A percentile compares a stretch with the other conserved stretches of the same genome.
These are phyloP conservation scores for Globicephala melas DNA, from an alignment of 2,113 vertebrate genomes.

Conservation along the genomic window DNA sequence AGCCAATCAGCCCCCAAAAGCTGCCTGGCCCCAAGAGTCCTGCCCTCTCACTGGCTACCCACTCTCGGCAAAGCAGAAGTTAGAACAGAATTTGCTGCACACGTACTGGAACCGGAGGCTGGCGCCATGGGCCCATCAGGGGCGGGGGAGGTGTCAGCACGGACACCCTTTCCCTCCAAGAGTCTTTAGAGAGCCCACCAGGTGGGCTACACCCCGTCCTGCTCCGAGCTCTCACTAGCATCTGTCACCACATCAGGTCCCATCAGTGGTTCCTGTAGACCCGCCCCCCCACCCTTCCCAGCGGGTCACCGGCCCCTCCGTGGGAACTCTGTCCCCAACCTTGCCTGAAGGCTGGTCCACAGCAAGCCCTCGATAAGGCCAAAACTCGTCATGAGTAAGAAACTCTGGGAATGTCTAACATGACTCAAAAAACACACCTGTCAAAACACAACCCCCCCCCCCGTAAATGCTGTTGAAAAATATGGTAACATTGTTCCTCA, in stretches of 20 bases:
- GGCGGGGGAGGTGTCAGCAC: background rate
- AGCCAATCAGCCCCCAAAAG: background rate
- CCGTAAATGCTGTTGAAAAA: background rate
- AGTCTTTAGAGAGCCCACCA: background rate
- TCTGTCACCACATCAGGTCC: background rate
- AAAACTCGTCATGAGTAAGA: background rate
- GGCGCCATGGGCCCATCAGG: rapidly evolving
- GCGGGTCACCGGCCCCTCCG: background rate
- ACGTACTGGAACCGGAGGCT: too few species aligned
- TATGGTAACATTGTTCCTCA: rapidly evolving
- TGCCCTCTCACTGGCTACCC: background rate
- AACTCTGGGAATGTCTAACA: background rate
- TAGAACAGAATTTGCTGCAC: rapidly evolving
- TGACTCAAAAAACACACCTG: background rate
- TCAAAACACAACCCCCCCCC: background rate
- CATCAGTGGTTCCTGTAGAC: background rate
- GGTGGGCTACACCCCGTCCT: background rate
- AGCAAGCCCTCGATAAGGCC: background rate
- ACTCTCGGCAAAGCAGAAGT: background rate
- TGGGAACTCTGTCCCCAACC: background rate
- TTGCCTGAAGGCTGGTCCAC: background rate
- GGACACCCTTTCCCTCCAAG: background rate
- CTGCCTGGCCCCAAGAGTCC: background rate
- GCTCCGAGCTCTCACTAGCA: background rate
- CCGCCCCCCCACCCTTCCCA: rapidly evolving